Percentiles rank a stretch among this genome's conserved stretches.
phyloP scores from a whole-genome alignment of 2,888 invertebrate genomes.

The Anthrax anthrax region DNA sequence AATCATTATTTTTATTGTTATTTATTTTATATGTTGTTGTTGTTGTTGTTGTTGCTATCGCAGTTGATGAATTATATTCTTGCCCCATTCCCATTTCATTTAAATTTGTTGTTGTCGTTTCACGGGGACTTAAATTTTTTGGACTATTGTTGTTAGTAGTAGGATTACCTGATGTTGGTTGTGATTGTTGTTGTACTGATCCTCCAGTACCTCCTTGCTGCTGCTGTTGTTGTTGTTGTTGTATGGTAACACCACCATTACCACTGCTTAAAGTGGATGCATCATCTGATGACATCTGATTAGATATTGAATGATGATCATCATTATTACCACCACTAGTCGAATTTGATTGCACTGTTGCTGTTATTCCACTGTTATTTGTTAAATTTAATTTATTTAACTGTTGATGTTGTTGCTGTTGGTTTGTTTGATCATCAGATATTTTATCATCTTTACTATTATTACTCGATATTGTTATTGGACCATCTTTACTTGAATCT shows the following conservation, averaged over 20 bases:
- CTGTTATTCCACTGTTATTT: background rate
- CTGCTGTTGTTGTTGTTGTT: background rate
- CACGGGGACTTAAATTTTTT: slow-evolving; percentile 2
- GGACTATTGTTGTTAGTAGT: slow-evolving; percentile 3
- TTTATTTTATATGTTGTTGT: slow-evolving; percentile 9
- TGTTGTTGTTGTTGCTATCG: slow-evolving; percentile 6
- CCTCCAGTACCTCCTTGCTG: background rate
- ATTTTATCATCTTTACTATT: slow-evolving; percentile 6
- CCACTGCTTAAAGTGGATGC: background rate
- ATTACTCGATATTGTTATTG: slow-evolving; percentile 1
- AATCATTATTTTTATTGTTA: slow-evolving; percentile 1
- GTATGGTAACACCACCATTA: background rate
- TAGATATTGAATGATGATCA: slow-evolving; percentile 1
- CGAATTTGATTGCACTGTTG: slow-evolving; percentile 1
- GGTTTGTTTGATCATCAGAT: slow-evolving; percentile 5
- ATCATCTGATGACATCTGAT: background rate
- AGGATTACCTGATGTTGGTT: slow-evolving; percentile 9
- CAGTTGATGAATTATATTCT: background rate
- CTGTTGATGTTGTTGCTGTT: background rate
- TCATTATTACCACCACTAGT: background rate
- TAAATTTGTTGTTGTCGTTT: background rate
- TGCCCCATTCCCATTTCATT: background rate
- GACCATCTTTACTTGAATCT: slow-evolving; percentile 19
- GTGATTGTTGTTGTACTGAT: background rate
- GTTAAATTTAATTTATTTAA: background rate